phyloP scores from a whole-genome alignment of 2,888 invertebrate genomes.

The Corbicula japonica region DNA sequence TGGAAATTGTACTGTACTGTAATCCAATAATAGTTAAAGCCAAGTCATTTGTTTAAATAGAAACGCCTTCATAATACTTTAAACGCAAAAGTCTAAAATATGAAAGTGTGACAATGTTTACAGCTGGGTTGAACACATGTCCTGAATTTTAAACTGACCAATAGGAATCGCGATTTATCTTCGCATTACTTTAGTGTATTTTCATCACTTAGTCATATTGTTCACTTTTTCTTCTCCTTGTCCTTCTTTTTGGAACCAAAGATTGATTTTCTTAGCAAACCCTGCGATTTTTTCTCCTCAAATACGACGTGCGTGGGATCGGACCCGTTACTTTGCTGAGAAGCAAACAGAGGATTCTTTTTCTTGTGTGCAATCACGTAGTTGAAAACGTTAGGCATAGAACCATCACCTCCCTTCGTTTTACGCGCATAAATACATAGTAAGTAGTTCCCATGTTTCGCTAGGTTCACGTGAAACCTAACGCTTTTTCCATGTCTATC shows the following conservation, averaged over 20 bases:
- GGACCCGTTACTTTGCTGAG: constrained; percentile 38
- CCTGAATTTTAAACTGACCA: background rate
- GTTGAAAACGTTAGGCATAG: constrained; percentile 83
- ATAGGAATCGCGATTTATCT: background rate
- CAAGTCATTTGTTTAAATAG: too few relatives aligned
- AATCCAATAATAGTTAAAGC: too few relatives aligned
- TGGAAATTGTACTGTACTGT: too few relatives aligned
- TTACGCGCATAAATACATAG: constrained; percentile 84
- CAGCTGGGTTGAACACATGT: constrained; percentile 7
- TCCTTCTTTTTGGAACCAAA: constrained; percentile 64
- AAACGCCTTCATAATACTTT: too few relatives aligned
- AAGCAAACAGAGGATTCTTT: constrained; percentile 54
- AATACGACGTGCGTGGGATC: constrained; percentile 38
- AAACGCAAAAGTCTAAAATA: too few relatives aligned
- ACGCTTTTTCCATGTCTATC: constrained; percentile 65
- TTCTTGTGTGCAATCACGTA: constrained; percentile 80
- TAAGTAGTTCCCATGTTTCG: constrained; percentile 84
- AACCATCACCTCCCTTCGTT: constrained; percentile 76
- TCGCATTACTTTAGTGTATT: background rate
- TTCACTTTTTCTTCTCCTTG: constrained; percentile 57
- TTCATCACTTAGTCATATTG: background rate
- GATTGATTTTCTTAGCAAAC: constrained; percentile 60
- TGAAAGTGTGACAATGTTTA: too few relatives aligned
- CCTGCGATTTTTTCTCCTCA: constrained; percentile 64
- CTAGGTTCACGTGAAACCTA: constrained; percentile 74